A percentile compares a stretch with the other conserved stretches of the same genome.
These are phyloP conservation scores for Phenacoccus solenopsis DNA, from an alignment of 1,140 invertebrate genomes.

Conservation along the genomic window DNA sequence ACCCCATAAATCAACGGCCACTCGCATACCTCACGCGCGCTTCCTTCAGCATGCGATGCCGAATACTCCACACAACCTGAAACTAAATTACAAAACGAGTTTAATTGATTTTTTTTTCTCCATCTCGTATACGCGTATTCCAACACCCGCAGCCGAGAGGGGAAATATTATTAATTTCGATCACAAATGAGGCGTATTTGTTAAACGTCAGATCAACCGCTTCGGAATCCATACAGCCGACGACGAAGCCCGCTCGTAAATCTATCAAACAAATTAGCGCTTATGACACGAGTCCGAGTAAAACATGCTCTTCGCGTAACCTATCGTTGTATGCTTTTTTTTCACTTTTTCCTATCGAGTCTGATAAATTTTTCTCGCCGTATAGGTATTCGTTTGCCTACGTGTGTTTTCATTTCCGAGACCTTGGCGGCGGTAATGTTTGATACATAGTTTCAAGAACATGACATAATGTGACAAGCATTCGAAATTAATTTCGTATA, in stretches of 20 bases:
- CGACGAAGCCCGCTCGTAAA: constrained; percentile 12
- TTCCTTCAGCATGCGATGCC: not conserved
- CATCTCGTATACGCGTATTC: not conserved
- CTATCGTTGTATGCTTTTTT: not conserved
- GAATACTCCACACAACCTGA: constrained; percentile 4
- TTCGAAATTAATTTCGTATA: not conserved
- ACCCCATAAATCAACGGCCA: constrained; percentile 14
- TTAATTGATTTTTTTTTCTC: constrained; percentile 16
- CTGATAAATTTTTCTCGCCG: not conserved
- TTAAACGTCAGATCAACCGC: constrained; percentile 15
- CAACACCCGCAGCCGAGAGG: not conserved
- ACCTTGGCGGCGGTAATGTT: not conserved
- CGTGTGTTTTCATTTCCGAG: not conserved
- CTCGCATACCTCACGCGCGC: constrained; percentile 12
- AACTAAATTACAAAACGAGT: constrained; percentile 17
- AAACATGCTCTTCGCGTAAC: constrained; percentile 7
- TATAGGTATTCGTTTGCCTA: not conserved
- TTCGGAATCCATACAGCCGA: not conserved
- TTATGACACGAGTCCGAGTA: constrained; percentile 11
- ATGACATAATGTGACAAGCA: constrained; percentile 1
- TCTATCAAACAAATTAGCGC: constrained; percentile 17
- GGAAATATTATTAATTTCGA: constrained; percentile 14
- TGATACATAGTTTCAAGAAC: no score
- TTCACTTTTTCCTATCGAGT: not conserved
- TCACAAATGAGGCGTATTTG: constrained; percentile 17